Evolutionary conservation across 2,113 vertebrate species (phyloP), one percentile per base, ranked within the genome.

Genomic region (Hyaena hyaena): DNA sequence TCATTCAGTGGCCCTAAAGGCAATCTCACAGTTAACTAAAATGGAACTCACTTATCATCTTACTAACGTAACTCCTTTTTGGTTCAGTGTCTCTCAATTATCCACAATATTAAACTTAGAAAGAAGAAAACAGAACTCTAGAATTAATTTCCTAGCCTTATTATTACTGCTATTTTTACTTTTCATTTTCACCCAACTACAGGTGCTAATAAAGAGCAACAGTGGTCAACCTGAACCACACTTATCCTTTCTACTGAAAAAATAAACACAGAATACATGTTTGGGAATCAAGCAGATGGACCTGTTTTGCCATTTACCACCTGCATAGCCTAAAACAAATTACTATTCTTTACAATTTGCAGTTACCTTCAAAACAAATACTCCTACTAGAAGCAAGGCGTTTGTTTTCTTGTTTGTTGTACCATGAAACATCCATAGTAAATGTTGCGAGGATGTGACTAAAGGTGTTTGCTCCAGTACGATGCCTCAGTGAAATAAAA

Each of bases 311-410:
- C 43, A 92, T 69, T 84, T 93, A 45, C n/a, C 81, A 91, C 35
- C 9, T 35, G 2, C 43, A 31, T 82, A 50, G 26, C 26, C 48
- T 90, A 43, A 90, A 93, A 61, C 43, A 93, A 65, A 16, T 50
- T 58, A 69, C n/a, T 19, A 23, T 69, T 86, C 90, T 61, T 81
- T 90, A 96, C 50, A 15, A 84, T 87, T 91, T 84, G 39, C 24
- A 94, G 63, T 92, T 89, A 39, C 15, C 55, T 92, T 96, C 79
- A 58, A 96, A 97, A 68, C 71, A 95, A 90, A 69, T 39, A 35
- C 24, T 88, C 10, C 45, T 80, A 69, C 45, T 24, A 33, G 24
- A 84, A 89, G 71, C 73, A 73, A 81, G 9, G 26, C 58, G 7
- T 89, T 61, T 94, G 7, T 89, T 61, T 94, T 86, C 61, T 53